Evolutionary conservation across 2,113 vertebrate species (phyloP).

Genomic region (Cygnus buccinator): DNA sequence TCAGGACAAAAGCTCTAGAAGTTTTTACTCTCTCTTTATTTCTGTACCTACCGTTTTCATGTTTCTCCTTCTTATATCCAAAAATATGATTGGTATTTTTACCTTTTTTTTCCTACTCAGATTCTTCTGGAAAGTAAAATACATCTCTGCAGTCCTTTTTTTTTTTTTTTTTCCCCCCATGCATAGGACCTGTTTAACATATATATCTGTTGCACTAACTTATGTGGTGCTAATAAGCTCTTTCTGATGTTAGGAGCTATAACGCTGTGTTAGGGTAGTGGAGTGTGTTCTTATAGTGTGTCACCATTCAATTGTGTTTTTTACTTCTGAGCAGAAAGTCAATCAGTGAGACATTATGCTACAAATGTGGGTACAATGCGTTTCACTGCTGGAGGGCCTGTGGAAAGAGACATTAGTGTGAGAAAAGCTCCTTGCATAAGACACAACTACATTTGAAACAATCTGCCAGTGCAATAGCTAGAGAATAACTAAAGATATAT

Average conservation of each 20-base stretch:
- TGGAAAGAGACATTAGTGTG: background rate
- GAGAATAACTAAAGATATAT: background rate
- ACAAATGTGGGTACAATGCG: background rate
- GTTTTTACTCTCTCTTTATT: background rate
- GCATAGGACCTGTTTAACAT: background rate
- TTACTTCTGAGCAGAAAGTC: background rate
- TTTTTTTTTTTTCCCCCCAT: background rate
- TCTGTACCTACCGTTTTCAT: background rate
- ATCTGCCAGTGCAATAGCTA: background rate
- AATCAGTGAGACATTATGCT: background rate
- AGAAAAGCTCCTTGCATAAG: background rate
- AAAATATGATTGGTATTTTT: background rate
- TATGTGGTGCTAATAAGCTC: background rate
- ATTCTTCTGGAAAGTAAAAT: background rate
- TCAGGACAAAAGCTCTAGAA: background rate
- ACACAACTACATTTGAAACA: background rate
- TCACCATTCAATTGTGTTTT: background rate
- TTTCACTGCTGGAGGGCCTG: background rate
- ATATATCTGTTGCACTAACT: background rate
- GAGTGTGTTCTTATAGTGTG: background rate
- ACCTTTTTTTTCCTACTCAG: background rate
- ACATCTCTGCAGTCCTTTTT: background rate
- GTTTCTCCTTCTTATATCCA: background rate
- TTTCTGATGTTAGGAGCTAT: background rate
- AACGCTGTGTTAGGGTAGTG: background rate